A percentile compares a stretch with the other conserved stretches of the same genome.
Evolutionary conservation across 35 echinoderm and acorn worm genomes (phyloP).

Genomic region (Ophioderma brevispina): DNA sequence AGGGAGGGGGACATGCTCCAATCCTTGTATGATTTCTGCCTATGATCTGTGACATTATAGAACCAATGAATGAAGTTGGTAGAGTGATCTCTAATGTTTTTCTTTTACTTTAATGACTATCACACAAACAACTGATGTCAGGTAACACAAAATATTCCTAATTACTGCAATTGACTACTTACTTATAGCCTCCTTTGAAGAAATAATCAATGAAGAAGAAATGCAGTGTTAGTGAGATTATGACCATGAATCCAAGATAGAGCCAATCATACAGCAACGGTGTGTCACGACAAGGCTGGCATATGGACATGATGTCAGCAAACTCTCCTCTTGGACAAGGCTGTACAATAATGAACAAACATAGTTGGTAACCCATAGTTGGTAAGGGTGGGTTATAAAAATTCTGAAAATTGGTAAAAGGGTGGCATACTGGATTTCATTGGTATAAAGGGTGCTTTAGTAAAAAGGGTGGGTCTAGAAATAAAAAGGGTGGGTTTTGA

Average conservation of each 20-base stretch:
- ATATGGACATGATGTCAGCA: slow-evolving; percentile 75
- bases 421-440: not conserved
- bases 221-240: slow-evolving; percentile 74
- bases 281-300: slow-evolving; percentile 49
- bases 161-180: too few relatives aligned
- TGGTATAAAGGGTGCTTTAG: not conserved
- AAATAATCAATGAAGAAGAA: slow-evolving; percentile 98
- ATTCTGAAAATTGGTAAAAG: not conserved
- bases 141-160: too few relatives aligned
- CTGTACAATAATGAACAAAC: slow-evolving; percentile 37
- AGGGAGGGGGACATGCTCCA: too few relatives aligned
- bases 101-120: too few relatives aligned
- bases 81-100: too few relatives aligned
- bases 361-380: too few relatives aligned
- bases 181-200: slow-evolving; percentile 74
- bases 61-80: too few relatives aligned
- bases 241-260: slow-evolving; percentile 88
- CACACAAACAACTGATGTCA: too few relatives aligned
- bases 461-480: too few relatives aligned
- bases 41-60: too few relatives aligned
- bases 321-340: slow-evolving; percentile 74
- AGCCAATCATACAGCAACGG: slow-evolving; percentile 91
- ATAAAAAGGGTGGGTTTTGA: too few relatives aligned
- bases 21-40: too few relatives aligned
- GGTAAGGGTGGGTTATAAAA: not conserved